Evolutionary conservation across 2,797 vertebrate genomes (phyloP).

Genomic region (Melanotaenia maccullochi): DNA sequence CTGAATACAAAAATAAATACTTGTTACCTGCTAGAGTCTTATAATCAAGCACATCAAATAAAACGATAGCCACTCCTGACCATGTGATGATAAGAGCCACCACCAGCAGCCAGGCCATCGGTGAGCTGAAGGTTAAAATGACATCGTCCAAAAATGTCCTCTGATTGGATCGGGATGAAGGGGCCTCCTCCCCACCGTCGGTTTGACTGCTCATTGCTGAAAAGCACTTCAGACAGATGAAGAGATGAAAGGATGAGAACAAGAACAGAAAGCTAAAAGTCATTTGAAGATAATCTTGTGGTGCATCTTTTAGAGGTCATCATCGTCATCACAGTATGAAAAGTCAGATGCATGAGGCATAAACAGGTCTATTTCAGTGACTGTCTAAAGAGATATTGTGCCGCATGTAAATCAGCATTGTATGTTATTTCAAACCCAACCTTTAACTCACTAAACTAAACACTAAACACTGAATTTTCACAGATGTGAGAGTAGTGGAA

Average conservation of each 20-base stretch:
- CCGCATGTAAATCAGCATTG: no score
- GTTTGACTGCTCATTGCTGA: slow-evolving; percentile 87
- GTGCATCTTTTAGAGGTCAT: background rate
- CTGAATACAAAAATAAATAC: background rate
- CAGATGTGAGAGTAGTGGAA: background rate
- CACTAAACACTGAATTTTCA: background rate
- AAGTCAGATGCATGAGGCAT: no score
- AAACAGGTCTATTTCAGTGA: no score
- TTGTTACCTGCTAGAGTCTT: slow-evolving; percentile 89
- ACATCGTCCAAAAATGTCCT: slow-evolving; percentile 90
- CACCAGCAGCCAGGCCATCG: slow-evolving; percentile 95
- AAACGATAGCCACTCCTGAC: slow-evolving; percentile 93
- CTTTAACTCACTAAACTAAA: background rate
- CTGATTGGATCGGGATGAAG: slow-evolving; percentile 80
- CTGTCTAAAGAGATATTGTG: no score
- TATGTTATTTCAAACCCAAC: background rate
- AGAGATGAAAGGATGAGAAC: background rate
- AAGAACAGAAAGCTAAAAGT: background rate
- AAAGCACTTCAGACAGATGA: slow-evolving; percentile 69
- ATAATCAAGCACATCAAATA: slow-evolving; percentile 96
- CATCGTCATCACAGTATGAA: background rate
- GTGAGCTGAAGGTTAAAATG: slow-evolving; percentile 91
- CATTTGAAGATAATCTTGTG: background rate
- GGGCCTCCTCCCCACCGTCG: slow-evolving; percentile 81
- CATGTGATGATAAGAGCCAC: slow-evolving; percentile 94